These are phyloP conservation scores for Drosophila rhopaloa DNA, from an alignment of 1,140 invertebrate genomes.

Conservation along the genomic window DNA sequence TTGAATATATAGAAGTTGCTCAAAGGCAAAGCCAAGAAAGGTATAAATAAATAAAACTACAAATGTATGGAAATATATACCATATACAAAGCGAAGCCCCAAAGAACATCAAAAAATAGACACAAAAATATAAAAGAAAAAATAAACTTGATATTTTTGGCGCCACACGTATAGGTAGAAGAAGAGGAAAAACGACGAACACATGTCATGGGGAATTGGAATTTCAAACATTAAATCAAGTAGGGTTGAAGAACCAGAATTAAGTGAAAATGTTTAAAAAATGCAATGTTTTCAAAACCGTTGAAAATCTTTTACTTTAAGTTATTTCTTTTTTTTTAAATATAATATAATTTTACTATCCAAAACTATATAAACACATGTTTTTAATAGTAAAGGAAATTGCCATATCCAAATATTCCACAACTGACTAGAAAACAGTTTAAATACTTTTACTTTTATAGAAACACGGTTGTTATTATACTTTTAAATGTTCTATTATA, in stretches of 20 bases:
- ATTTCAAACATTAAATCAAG: slow-evolving; percentile 10
- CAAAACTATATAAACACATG: no score
- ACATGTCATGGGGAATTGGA: slow-evolving; percentile 20
- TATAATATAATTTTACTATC: no score
- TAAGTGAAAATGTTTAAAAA: background rate
- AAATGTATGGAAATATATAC: slow-evolving; percentile 38
- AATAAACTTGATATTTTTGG: slow-evolving; percentile 40
- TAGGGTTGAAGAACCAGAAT: background rate
- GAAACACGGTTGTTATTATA: no score
- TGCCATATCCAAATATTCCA: no score
- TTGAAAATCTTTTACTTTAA: no score
- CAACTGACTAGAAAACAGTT: no score
- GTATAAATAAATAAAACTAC: slow-evolving; percentile 63
- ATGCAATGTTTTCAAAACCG: background rate
- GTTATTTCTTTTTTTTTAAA: no score
- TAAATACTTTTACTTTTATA: no score
- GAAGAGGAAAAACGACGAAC: slow-evolving; percentile 6
- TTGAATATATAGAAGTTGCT: slow-evolving; percentile 9
- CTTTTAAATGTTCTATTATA: no score
- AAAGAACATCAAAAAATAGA: slow-evolving; percentile 16
- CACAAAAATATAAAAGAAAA: slow-evolving; percentile 9
- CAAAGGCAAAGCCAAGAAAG: slow-evolving; percentile 30
- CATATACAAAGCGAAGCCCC: slow-evolving; percentile 11
- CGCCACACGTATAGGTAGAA: slow-evolving; percentile 21
- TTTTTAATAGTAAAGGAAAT: no score